These are phyloP conservation scores for Caenorhabditis afra DNA, from an alignment of 2,888 invertebrate genomes.

Conservation along the genomic window DNA sequence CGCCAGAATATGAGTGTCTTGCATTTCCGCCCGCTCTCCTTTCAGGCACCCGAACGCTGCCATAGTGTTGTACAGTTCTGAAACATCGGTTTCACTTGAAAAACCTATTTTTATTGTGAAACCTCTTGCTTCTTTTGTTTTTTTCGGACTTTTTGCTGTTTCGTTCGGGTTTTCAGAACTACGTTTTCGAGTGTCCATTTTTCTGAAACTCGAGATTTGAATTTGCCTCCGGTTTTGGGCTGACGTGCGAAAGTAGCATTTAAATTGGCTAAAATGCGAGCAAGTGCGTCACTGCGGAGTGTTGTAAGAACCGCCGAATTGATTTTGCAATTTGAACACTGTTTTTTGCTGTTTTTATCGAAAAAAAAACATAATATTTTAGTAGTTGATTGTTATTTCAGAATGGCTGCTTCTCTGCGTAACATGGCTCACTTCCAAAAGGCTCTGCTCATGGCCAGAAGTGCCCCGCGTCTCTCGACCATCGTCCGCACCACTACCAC, in stretches of 20 bases:
- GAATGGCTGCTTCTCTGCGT: conserved; percentile 65
- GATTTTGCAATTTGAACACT: conserved; percentile 43
- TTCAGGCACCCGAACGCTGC: conserved; percentile 70
- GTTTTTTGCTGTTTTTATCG: conserved; percentile 36
- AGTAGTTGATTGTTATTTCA: conserved; percentile 7
- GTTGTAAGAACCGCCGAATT: conserved; percentile 57
- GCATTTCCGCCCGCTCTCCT: conserved; percentile 83
- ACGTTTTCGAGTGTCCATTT: conserved; percentile 38
- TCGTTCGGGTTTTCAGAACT: neutral
- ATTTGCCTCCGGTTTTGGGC: conserved; percentile 24
- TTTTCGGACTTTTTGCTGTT: neutral
- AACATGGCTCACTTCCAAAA: conserved; percentile 62
- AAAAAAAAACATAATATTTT: no score
- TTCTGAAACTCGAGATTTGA: conserved; percentile 21
- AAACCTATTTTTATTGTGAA: neutral
- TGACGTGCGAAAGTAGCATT: conserved; percentile 38
- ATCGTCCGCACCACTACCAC: conserved; percentile 64
- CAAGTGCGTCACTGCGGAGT: conserved; percentile 40
- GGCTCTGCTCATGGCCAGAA: conserved; percentile 63
- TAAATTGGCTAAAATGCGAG: conserved; percentile 27
- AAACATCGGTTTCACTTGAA: neutral
- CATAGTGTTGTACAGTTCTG: conserved; percentile 31
- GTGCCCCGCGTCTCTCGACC: conserved; percentile 58
- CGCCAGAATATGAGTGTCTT: conserved; percentile 82
- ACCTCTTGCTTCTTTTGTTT: conserved; percentile 6